Evolutionary conservation across 2,113 vertebrate species (phyloP).

Genomic region (Salvelinus alpinus): DNA sequence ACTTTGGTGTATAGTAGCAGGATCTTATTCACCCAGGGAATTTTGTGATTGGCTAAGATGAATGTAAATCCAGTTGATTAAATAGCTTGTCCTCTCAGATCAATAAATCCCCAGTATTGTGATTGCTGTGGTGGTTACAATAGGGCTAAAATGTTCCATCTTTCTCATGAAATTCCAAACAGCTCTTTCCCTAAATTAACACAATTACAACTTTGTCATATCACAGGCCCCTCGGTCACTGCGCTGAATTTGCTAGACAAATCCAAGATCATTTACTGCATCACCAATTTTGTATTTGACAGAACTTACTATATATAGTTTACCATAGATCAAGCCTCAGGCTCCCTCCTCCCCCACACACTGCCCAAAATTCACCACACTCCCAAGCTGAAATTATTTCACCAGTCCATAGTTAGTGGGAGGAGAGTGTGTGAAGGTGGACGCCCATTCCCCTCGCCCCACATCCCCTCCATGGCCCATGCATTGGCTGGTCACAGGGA

Average conservation of each 20-base stretch:
- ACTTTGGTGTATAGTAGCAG: too few relatives aligned
- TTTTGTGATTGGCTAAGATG: too few relatives aligned
- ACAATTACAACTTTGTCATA: too few relatives aligned
- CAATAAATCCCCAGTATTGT: background rate
- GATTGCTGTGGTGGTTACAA: background rate
- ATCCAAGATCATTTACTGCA: constrained; percentile 31
- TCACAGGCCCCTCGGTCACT: constrained; percentile 9
- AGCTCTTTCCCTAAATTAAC: background rate
- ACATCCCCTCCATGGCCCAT: constrained; percentile 1
- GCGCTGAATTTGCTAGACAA: constrained; percentile 29
- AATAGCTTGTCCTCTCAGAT: background rate
- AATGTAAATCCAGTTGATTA: background rate
- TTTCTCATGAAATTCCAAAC: background rate
- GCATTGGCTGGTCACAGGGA: constrained; percentile 35
- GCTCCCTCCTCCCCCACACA: constrained; percentile 31
- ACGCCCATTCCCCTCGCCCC: constrained; percentile 18
- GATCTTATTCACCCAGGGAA: too few relatives aligned
- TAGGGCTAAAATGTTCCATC: background rate
- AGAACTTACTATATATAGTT: constrained; percentile 29
- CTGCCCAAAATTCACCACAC: constrained; percentile 48
- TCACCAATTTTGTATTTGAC: constrained; percentile 26
- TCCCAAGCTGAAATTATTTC: constrained; percentile 38
- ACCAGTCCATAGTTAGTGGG: constrained; percentile 55
- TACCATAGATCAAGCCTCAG: constrained; percentile 8
- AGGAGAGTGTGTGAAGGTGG: constrained; percentile 41